phyloP scores from a whole-genome alignment of 1,140 invertebrate species.

The Zaprionus tsacasi region DNA sequence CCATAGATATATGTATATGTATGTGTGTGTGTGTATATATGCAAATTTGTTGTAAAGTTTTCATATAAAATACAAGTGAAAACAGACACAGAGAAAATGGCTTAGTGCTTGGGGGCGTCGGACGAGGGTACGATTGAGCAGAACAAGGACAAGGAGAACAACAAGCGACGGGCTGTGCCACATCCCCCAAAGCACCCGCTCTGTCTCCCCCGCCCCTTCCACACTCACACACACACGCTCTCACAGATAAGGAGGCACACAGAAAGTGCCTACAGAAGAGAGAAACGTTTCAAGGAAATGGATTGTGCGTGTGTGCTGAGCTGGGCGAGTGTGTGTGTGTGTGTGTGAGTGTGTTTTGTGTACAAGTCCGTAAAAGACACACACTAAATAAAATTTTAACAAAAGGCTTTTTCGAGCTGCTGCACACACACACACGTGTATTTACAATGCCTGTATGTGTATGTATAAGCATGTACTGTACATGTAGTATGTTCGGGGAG shows the following conservation, averaged over 20 bases:
- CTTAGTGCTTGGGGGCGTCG: slow-evolving; percentile 56
- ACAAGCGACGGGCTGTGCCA: slow-evolving; percentile 47
- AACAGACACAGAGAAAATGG: slow-evolving; percentile 69
- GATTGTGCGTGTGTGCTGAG: slow-evolving; percentile 66
- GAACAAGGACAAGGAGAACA: slow-evolving; percentile 75
- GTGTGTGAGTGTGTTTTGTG: slow-evolving; percentile 51
- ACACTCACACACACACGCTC: slow-evolving; percentile 21
- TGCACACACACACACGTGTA: background rate
- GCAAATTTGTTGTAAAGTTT: slow-evolving; percentile 80
- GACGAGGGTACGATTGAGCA: slow-evolving; percentile 54
- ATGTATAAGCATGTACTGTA: slow-evolving; percentile 7
- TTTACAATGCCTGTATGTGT: background rate
- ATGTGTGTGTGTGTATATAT: slow-evolving; percentile 29
- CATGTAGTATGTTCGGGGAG: slow-evolving; percentile 12
- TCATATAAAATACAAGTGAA: slow-evolving; percentile 83
- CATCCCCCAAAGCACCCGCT: slow-evolving; percentile 26
- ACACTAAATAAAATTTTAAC: slow-evolving; percentile 75
- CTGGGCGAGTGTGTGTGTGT: slow-evolving; percentile 35
- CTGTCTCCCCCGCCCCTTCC: slow-evolving; percentile 13
- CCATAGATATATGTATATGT: slow-evolving; percentile 45
- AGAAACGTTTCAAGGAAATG: slow-evolving; percentile 66
- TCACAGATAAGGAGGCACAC: slow-evolving; percentile 32
- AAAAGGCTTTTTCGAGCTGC: slow-evolving; percentile 56
- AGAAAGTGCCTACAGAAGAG: slow-evolving; percentile 74
- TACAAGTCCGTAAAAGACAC: slow-evolving; percentile 79